These are phyloP conservation scores for Falcaria lacertinaria DNA, from an alignment of 2,888 invertebrate genomes.

Conservation along the genomic window DNA sequence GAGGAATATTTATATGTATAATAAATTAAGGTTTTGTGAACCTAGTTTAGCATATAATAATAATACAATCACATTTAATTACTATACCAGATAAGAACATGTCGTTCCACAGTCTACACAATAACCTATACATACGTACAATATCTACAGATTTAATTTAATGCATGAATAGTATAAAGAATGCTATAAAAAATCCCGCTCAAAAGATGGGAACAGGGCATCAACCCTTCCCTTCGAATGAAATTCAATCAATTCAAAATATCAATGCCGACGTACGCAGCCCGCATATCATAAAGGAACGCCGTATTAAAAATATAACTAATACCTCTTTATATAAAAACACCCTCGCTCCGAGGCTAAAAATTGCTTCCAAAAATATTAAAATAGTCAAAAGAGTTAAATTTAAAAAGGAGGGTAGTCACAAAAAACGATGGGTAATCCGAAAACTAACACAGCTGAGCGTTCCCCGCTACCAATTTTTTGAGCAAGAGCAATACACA, in stretches of 20 bases:
- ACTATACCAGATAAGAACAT: too few species aligned
- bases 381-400: slow-evolving; percentile 79
- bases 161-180: background rate
- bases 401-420: slow-evolving; percentile 70
- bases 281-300: slow-evolving; percentile 51
- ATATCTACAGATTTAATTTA: background rate
- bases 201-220: background rate
- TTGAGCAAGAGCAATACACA: slow-evolving; percentile 21
- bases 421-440: slow-evolving; percentile 58
- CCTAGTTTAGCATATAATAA: too few species aligned
- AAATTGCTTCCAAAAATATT: slow-evolving; percentile 73
- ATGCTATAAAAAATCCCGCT: background rate
- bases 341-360: slow-evolving; percentile 64
- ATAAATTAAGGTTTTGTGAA: too few species aligned
- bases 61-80: too few species aligned
- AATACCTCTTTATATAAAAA: slow-evolving; percentile 54
- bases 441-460: slow-evolving; percentile 75
- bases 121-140: background rate
- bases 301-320: slow-evolving; percentile 45
- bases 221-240: slow-evolving; percentile 37
- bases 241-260: slow-evolving; percentile 44
- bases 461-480: slow-evolving; percentile 45
- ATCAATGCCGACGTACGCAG: slow-evolving; percentile 45
- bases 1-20: too few species aligned
- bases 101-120: too few species aligned